These are phyloP conservation scores for Drosophila mayri DNA, from an alignment of 1,140 invertebrate genomes.

Conservation along the genomic window DNA sequence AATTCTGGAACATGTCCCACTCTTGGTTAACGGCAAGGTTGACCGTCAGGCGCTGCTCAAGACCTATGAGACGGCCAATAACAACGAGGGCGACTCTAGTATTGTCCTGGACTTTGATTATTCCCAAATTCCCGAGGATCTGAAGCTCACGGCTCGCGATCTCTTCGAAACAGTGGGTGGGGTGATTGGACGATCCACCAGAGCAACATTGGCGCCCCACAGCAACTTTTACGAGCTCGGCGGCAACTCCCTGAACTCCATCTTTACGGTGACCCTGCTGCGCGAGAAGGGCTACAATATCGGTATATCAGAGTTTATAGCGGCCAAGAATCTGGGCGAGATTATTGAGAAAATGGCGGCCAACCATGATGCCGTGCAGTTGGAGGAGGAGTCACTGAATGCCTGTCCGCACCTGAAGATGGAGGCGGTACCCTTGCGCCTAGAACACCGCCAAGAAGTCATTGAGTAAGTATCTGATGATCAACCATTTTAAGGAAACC, in stretches of 20 bases:
- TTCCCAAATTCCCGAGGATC: slow-evolving; percentile 86
- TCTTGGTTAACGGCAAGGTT: slow-evolving; percentile 94
- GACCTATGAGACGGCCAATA: slow-evolving; percentile 89
- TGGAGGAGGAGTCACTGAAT: slow-evolving; percentile 67
- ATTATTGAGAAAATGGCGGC: slow-evolving; percentile 87
- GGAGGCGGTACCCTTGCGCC: slow-evolving; percentile 86
- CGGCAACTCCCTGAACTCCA: slow-evolving; percentile 94
- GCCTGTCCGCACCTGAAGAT: slow-evolving; percentile 85
- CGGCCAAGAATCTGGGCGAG: slow-evolving; percentile 89
- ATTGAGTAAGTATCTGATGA: slow-evolving; percentile 85
- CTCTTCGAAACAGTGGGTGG: slow-evolving; percentile 90
- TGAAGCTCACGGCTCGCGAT: slow-evolving; percentile 88
- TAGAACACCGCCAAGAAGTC: slow-evolving; percentile 88
- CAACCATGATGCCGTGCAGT: slow-evolving; percentile 64
- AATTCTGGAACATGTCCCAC: slow-evolving; percentile 89
- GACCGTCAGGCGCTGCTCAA: slow-evolving; percentile 91
- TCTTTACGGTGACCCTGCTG: slow-evolving; percentile 91
- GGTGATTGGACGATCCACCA: slow-evolving; percentile 88
- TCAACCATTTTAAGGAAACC: accelerated
- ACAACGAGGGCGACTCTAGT: slow-evolving; percentile 85
- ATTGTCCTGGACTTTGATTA: slow-evolving; percentile 87
- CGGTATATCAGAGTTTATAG: slow-evolving; percentile 92
- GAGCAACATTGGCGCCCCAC: slow-evolving; percentile 86
- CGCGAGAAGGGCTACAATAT: slow-evolving; percentile 92
- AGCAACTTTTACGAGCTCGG: slow-evolving; percentile 94